These are phyloP conservation scores for Stomatorhinus ivindoensis DNA, from an alignment of 2,113 vertebrate genomes.

Conservation along the genomic window DNA sequence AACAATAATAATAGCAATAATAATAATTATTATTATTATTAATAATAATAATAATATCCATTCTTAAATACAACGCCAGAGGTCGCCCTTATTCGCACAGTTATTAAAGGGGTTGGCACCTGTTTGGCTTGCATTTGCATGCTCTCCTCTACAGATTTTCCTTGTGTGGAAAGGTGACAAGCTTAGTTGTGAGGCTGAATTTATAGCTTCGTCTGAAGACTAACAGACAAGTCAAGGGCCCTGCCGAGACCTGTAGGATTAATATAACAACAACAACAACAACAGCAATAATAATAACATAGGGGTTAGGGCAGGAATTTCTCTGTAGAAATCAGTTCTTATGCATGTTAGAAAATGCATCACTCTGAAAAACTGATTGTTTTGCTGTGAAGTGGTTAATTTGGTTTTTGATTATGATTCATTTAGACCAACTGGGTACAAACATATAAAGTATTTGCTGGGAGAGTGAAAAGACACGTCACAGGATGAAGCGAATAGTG, in stretches of 20 bases:
- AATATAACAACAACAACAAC: background rate
- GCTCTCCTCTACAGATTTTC: background rate
- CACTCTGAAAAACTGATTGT: background rate
- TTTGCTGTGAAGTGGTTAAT: background rate
- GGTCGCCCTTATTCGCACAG: background rate
- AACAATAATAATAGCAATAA: too few relatives aligned
- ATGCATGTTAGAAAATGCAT: background rate
- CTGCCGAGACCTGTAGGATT: background rate
- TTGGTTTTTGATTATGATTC: background rate
- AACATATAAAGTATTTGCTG: background rate
- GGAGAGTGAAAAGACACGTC: background rate
- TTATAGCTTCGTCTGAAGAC: background rate
- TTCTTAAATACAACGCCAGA: background rate
- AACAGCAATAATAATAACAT: background rate
- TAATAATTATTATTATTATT: background rate
- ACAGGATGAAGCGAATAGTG: background rate
- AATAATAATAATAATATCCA: background rate
- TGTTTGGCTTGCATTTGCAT: background rate
- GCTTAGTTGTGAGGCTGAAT: background rate
- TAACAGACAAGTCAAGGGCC: background rate
- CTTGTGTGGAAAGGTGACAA: background rate
- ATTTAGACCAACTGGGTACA: background rate
- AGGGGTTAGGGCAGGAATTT: background rate
- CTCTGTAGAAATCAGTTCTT: background rate
- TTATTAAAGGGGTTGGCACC: background rate